Conservation (phyloP, 1,140 invertebrate species). For the Papilio glaucus region DNA sequence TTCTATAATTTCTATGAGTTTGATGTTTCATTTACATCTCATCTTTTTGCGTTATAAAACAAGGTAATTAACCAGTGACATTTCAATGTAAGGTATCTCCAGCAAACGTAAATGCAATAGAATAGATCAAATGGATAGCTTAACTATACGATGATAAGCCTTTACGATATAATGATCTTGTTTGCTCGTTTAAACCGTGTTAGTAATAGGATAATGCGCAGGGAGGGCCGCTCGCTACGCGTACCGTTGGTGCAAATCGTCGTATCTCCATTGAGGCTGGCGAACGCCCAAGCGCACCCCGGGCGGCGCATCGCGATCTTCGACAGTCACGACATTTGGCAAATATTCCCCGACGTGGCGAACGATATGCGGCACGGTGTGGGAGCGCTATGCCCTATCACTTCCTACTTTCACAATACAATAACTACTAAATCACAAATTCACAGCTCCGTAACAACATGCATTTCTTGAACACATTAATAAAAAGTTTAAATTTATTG, state of each 20-base stretch:
- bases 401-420: slow-evolving; percentile 80
- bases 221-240: slow-evolving; percentile 62
- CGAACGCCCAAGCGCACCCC: slow-evolving; percentile 63
- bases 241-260: slow-evolving; percentile 72
- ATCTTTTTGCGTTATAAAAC: background rate
- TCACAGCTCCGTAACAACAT: slow-evolving; percentile 50
- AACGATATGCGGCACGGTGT: slow-evolving; percentile 66
- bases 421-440: slow-evolving; percentile 74
- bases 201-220: slow-evolving; percentile 27
- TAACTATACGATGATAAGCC: background rate
- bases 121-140: slow-evolving; percentile 4
- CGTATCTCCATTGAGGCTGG: slow-evolving; percentile 72
- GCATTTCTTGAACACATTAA: slow-evolving; percentile 8
- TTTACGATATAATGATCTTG: slow-evolving; percentile 17
- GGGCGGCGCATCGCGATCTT: slow-evolving; percentile 79
- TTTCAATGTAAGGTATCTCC: slow-evolving; percentile 23
- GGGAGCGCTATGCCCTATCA: slow-evolving; percentile 80
- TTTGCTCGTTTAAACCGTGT: slow-evolving; percentile 23
- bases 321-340: slow-evolving; percentile 81
- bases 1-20: too few relatives aligned
- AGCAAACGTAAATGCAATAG: background rate
- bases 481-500: background rate
- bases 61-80: background rate
- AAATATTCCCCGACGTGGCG: slow-evolving; percentile 77
- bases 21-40: too few relatives aligned